Evolutionary conservation across 1,140 invertebrate genomes (phyloP), one percentile per base, ranked within the genome.

Genomic region (Rhysida immarginata): DNA sequence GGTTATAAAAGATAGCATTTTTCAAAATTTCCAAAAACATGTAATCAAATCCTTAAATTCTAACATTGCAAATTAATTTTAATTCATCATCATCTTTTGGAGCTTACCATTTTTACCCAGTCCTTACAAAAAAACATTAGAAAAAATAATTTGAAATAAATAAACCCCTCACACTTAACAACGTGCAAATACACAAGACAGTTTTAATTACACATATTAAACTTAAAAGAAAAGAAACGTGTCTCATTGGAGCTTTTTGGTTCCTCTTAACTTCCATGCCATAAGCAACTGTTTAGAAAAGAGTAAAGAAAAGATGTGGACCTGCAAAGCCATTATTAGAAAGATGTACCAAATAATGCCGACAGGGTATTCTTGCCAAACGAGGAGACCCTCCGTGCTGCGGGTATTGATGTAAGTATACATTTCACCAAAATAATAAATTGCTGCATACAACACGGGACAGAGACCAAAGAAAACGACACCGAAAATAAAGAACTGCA

Each of bases 321-420:
- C 81, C 76, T 97, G 92, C 25, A 87, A 76, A 18, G 87, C 88
- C 1, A 91, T 67, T 20, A 90, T 69, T 50, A 96, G 81, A 72
- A 96, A 97, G 46, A 81, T 84, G 69, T 93, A 95, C 92, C 92
- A 96, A 55, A 96, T 74, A 20, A 96, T 71, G 26, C 87, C 89
- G 68, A 95, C 89, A 0, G 93, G 92, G 64, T 88, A 84, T 26
- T 82, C 85, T 85, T 92, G 56, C 66, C 66, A 67, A n/a, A 58
- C 48, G 20, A 61, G 53, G 1, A 66, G 13, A 11, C 60, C 41
- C 14, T 55, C 45, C 8, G 54, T 35, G 26, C 60, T 57, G 35
- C 81, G 81, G 61, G 78, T 74, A 16, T 79, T 78, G 8, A 90
- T 69, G 65, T 88, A 94, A 18, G 75, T 76, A 76, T 80, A 84